A percentile compares a stretch with the other conserved stretches of the same genome.
Evolutionary conservation across 1,140 invertebrate species (phyloP).

Genomic region (Hydropsyche tenuis): DNA sequence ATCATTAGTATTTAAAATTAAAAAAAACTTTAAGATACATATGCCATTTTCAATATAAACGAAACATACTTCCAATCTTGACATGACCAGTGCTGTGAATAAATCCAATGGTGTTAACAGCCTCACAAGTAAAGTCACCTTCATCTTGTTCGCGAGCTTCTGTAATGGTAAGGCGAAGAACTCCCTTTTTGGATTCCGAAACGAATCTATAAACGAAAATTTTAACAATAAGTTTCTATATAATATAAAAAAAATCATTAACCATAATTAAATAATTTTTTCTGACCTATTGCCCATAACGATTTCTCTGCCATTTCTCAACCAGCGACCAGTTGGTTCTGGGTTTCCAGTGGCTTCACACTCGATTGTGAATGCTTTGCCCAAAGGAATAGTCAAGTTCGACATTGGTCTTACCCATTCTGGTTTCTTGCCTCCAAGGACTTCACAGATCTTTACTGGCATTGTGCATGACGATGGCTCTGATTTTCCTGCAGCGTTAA

Average conservation of each 20-base stretch:
- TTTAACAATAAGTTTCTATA: not conserved
- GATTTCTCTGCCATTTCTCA: constrained; percentile 91
- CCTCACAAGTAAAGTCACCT: constrained; percentile 96
- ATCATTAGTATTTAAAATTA: constrained; percentile 1
- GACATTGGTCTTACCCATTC: constrained; percentile 89
- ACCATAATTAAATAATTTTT: no score
- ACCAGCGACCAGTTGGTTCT: constrained; percentile 86
- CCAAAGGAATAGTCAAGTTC: constrained; percentile 80
- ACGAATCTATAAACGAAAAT: constrained; percentile 63
- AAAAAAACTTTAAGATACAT: not conserved
- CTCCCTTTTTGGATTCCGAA: constrained; percentile 77
- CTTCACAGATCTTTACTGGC: constrained; percentile 88
- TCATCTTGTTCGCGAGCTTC: constrained; percentile 93
- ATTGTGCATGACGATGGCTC: constrained; percentile 86
- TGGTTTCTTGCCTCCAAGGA: constrained; percentile 88
- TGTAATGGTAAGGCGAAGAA: constrained; percentile 85
- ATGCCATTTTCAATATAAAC: not conserved
- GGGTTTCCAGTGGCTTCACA: constrained; percentile 93
- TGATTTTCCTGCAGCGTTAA: constrained; percentile 82
- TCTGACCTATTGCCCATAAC: constrained; percentile 62
- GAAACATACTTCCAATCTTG: constrained; percentile 83
- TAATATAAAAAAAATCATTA: constrained; percentile 8
- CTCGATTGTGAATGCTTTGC: constrained; percentile 84
- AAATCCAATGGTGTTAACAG: constrained; percentile 89
- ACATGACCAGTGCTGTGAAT: constrained; percentile 85